phyloP scores from a whole-genome alignment of 2,888 invertebrate species.

The Neuroscelio doddi region DNA sequence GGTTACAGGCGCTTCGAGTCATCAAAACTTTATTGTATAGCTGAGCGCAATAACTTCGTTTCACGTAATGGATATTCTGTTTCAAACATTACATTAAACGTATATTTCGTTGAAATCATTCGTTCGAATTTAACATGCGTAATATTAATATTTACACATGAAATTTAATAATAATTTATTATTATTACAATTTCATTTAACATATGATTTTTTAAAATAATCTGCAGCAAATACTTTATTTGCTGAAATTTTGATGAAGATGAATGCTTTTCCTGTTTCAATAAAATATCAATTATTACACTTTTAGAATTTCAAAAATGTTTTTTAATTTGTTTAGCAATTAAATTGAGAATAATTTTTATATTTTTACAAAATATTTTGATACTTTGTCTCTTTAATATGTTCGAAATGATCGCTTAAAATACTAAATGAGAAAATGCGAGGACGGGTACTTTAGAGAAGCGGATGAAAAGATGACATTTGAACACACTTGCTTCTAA shows the following conservation, averaged over 20 bases:
- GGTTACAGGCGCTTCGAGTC: not conserved
- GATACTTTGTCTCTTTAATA: constrained; percentile 49
- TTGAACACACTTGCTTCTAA: constrained; percentile 4
- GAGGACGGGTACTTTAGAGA: constrained; percentile 25
- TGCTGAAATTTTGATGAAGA: too few species aligned
- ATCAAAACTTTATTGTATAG: not conserved
- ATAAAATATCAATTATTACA: too few species aligned
- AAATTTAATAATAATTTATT: too few species aligned
- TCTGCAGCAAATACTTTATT: too few species aligned
- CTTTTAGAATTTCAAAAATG: not conserved
- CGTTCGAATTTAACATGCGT: too few species aligned
- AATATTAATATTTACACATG: too few species aligned
- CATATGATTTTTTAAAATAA: too few species aligned
- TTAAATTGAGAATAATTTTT: not conserved
- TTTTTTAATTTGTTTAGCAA: not conserved
- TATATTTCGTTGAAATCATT: too few species aligned
- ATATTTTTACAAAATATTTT: too few species aligned
- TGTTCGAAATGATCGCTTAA: constrained; percentile 31
- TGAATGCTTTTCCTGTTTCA: not conserved
- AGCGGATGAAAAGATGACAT: constrained; percentile 13
- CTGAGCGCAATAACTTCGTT: not conserved
- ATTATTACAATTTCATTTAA: too few species aligned
- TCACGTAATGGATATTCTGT: not conserved
- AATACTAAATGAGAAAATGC: constrained; percentile 54
- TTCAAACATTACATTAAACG: not conserved